Conservation (phyloP, 1,140 invertebrate genomes). For the Drosophila leontia region DNA sequence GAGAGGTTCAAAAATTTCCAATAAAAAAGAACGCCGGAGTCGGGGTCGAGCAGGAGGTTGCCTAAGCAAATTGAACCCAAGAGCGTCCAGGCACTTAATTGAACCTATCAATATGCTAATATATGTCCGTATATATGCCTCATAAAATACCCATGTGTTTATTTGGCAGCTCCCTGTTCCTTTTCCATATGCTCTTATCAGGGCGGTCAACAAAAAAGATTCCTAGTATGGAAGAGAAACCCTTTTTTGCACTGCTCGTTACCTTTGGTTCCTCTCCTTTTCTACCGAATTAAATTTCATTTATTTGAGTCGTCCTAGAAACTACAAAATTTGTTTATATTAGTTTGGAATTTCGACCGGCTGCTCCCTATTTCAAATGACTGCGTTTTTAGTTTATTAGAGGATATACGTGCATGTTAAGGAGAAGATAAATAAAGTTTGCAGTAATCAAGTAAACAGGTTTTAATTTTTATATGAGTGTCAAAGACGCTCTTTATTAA, state of each 20-base stretch:
- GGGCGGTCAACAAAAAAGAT: slow-evolving; percentile 8
- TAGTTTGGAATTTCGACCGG: slow-evolving; percentile 19
- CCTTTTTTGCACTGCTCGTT: slow-evolving; percentile 7
- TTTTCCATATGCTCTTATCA: slow-evolving; percentile 30
- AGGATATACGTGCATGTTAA: background rate
- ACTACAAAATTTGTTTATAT: background rate
- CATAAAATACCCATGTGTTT: slow-evolving; percentile 29
- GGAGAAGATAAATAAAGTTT: background rate
- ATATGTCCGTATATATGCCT: background rate
- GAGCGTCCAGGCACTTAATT: slow-evolving; percentile 78
- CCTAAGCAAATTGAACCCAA: slow-evolving; percentile 60
- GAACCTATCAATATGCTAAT: slow-evolving; percentile 69
- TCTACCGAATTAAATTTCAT: slow-evolving; percentile 47
- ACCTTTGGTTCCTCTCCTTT: slow-evolving; percentile 6
- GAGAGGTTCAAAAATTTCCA: slow-evolving; percentile 69
- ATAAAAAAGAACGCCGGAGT: slow-evolving; percentile 53
- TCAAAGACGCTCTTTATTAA: background rate
- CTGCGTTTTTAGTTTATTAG: background rate
- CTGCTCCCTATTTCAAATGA: background rate
- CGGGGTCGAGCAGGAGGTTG: slow-evolving; percentile 4
- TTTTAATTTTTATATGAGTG: background rate
- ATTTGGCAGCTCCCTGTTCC: slow-evolving; percentile 8
- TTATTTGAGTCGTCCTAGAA: slow-evolving; percentile 1
- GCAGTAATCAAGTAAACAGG: background rate
- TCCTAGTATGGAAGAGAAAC: background rate